A percentile compares a stretch with the other conserved stretches of the same genome.
These are phyloP conservation scores for Catharus fuscescens DNA, from an alignment of 2,113 vertebrate genomes.

Conservation along the genomic window DNA sequence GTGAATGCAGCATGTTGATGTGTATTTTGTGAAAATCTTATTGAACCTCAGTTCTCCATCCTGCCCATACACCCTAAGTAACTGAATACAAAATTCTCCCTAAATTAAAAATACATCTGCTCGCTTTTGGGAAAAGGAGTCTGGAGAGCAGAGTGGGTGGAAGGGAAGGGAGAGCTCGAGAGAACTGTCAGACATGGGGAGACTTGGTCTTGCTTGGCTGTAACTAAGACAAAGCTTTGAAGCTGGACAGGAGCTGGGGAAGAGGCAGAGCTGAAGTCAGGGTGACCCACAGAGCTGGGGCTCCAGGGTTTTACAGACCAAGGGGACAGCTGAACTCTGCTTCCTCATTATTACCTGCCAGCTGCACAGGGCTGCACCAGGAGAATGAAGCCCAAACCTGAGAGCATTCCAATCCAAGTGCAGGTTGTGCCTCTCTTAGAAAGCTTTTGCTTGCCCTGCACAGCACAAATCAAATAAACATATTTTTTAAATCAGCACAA, in stretches of 20 bases:
- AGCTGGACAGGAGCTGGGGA: background rate
- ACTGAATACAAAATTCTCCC: background rate
- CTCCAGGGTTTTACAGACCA: background rate
- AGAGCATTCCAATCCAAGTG: background rate
- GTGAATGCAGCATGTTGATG: background rate
- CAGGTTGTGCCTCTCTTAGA: background rate
- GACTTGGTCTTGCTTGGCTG: background rate
- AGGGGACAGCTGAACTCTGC: background rate
- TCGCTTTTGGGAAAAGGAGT: background rate
- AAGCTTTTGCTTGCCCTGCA: background rate
- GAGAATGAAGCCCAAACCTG: background rate
- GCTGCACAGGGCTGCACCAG: background rate
- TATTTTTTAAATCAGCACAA: background rate
- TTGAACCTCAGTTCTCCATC: background rate
- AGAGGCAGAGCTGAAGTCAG: background rate
- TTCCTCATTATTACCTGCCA: background rate
- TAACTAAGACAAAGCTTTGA: background rate
- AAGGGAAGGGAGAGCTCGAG: background rate
- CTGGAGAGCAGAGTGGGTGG: background rate
- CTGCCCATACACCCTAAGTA: background rate
- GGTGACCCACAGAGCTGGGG: background rate
- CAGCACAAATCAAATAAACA: background rate
- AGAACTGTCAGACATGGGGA: background rate
- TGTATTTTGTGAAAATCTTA: background rate
- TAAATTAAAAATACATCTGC: slow-evolving; percentile 54